Base-by-base conservation (phyloP, 2,888 invertebrate genomes). In the Lordiphosa andalusiaca region DNA sequence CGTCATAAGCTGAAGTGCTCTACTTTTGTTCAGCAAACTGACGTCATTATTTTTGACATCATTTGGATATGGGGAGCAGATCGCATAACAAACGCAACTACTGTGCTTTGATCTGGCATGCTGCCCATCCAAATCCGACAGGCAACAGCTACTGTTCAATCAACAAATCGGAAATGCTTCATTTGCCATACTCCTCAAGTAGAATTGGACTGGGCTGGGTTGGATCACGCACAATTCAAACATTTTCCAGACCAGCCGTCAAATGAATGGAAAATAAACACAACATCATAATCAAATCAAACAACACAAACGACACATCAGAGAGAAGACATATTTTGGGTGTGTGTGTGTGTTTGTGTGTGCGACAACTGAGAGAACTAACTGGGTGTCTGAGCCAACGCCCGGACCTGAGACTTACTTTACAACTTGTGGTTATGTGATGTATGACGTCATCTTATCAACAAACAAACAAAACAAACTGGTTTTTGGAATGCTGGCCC, bases 101-200 rank as follows among this genome's bases (percentile, higher is more conserved):
- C 50, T 74, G 61, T 76, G 50, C 84, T 84, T 76, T 84, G 75
- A 75, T 83, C 84, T 81, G 74, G 78, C 73, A 44, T 55, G 67
- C 57, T 57, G 73, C 82, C 78, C 81, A 4, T 30, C 30, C 62
- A 41, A 62, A 49, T 38, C 42, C 25, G 71, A 56, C 63, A 60
- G 67, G 38, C 44, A 60, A 40, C 38, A 53, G 4, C 30, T 30
- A 30, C 56, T 50, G 54, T 38, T 67, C 64, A 74, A 71, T 78
- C 57, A 47, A 53, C 37, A 39, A 25, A 38, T 39, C 13, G n/a
- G 21, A 41, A n/a, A 41, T 41, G 21, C 21, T 21, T 21, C 61
- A 47, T 37, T 46, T n/a, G 60, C 58, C 57, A 58, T 60, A 10
- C 9, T 41, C 37, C 21, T 41, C 39, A 46, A 66, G 67, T 56